Conservation (phyloP, 2,797 vertebrate species). For the Syngnathus acus region DNA sequence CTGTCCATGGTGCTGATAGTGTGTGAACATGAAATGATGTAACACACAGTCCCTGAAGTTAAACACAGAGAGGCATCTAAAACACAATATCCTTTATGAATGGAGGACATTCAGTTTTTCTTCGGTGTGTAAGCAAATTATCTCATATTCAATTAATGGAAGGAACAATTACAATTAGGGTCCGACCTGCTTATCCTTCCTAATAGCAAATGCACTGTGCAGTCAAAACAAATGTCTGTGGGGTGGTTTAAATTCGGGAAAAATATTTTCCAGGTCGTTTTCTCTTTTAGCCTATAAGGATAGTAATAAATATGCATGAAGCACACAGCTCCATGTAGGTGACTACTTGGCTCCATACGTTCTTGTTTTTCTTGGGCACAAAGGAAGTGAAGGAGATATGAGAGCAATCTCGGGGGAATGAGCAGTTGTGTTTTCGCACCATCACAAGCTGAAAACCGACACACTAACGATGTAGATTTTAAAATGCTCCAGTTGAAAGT, state of each 20-base stretch:
- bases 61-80: background rate
- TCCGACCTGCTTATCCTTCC: background rate
- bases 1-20: constrained; percentile 49
- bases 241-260: constrained; percentile 19
- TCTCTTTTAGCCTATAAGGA: constrained; percentile 49
- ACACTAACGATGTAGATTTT: constrained; percentile 66
- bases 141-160: background rate
- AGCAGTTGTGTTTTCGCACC: constrained; percentile 46
- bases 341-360: constrained; percentile 67
- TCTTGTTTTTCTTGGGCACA: constrained; percentile 38
- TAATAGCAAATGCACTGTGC: constrained; percentile 12
- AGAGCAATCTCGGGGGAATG: constrained; percentile 53
- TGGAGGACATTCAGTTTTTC: too few relatives aligned
- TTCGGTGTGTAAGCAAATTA: constrained; percentile 5
- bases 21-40: background rate
- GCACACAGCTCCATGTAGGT: constrained; percentile 59
- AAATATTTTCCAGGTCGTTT: constrained; percentile 13
- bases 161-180: background rate
- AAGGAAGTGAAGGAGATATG: constrained; percentile 33
- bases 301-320: constrained; percentile 73
- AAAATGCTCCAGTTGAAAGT: constrained; percentile 19
- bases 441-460: constrained; percentile 58
- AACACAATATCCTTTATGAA: too few relatives aligned
- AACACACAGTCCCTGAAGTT: background rate
- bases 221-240: constrained; percentile 50